phyloP scores from a whole-genome alignment of 2,113 vertebrate species.

The Coregonus clupeaformis region DNA sequence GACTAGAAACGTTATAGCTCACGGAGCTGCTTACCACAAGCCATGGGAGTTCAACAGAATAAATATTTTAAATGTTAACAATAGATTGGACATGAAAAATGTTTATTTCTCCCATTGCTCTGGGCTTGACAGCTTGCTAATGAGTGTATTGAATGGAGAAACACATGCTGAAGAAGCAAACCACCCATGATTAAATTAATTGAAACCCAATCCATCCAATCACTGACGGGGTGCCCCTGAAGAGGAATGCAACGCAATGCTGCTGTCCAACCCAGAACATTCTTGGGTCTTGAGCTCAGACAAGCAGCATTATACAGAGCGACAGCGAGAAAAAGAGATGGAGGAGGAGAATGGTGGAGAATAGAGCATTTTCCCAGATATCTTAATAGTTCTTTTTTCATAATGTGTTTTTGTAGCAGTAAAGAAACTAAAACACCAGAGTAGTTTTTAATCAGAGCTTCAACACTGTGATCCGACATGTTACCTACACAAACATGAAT shows the following conservation, averaged over 20 bases:
- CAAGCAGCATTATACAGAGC: background rate
- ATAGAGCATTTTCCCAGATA: background rate
- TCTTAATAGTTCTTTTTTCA: background rate
- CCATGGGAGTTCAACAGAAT: background rate
- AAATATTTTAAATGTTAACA: slow-evolving; percentile 2
- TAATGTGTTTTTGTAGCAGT: background rate
- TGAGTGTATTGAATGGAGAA: slow-evolving; percentile 65
- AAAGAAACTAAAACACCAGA: slow-evolving; percentile 21
- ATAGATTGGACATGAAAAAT: slow-evolving; percentile 56
- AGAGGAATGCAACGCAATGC: slow-evolving; percentile 27
- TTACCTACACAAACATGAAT: background rate
- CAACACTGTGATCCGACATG: slow-evolving; percentile 11
- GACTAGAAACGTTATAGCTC: slow-evolving; percentile 23
- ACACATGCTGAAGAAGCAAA: slow-evolving; percentile 71
- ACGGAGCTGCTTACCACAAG: background rate
- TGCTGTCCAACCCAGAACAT: slow-evolving; percentile 22
- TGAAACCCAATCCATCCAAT: slow-evolving; percentile 59
- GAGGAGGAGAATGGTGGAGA: background rate
- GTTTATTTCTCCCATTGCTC: slow-evolving; percentile 42
- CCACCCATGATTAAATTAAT: slow-evolving; percentile 62
- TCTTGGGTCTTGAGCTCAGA: background rate
- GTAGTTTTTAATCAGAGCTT: background rate
- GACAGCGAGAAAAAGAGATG: slow-evolving; percentile 5
- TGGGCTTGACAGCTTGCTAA: slow-evolving; percentile 53
- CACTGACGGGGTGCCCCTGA: slow-evolving; percentile 29